A percentile compares a stretch with the other conserved stretches of the same genome.
These are phyloP conservation scores for Orthosia cruda DNA, from an alignment of 2,888 invertebrate species.

Conservation along the genomic window DNA sequence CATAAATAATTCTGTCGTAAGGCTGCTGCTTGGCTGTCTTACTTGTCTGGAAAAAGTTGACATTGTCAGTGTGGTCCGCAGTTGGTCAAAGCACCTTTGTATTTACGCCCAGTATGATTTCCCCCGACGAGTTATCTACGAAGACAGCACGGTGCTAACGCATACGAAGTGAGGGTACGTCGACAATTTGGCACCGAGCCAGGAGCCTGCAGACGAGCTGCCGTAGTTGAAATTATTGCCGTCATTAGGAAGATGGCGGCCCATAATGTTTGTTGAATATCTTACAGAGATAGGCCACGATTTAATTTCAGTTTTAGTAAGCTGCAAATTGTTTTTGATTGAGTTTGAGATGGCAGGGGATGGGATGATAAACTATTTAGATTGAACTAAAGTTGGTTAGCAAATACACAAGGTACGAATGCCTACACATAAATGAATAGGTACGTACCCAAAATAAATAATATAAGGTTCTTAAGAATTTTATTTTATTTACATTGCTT, in stretches of 20 bases:
- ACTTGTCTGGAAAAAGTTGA: background rate
- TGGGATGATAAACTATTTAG: background rate
- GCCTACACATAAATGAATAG: too few species aligned
- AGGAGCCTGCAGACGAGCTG: constrained; percentile 42
- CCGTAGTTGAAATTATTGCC: constrained; percentile 62
- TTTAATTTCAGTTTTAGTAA: constrained; percentile 20
- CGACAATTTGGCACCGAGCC: constrained; percentile 61
- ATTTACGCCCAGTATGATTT: constrained; percentile 19
- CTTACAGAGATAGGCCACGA: constrained; percentile 35
- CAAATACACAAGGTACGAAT: background rate
- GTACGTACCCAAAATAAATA: too few species aligned
- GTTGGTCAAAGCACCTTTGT: background rate
- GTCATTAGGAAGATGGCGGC: constrained; percentile 44
- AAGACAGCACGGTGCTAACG: constrained; percentile 46
- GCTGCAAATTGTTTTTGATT: constrained; percentile 35
- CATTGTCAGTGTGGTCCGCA: background rate
- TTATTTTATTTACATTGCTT: too few species aligned
- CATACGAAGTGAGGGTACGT: constrained; percentile 45
- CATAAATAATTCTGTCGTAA: too few species aligned
- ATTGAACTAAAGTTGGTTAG: background rate
- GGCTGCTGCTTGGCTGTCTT: too few species aligned
- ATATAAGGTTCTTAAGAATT: too few species aligned
- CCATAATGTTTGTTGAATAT: constrained; percentile 51
- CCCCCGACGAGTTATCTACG: background rate
- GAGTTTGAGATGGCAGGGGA: constrained; percentile 10